These are phyloP conservation scores for Temnothorax longispinosus DNA, from an alignment of 1,140 invertebrate genomes.

Conservation along the genomic window DNA sequence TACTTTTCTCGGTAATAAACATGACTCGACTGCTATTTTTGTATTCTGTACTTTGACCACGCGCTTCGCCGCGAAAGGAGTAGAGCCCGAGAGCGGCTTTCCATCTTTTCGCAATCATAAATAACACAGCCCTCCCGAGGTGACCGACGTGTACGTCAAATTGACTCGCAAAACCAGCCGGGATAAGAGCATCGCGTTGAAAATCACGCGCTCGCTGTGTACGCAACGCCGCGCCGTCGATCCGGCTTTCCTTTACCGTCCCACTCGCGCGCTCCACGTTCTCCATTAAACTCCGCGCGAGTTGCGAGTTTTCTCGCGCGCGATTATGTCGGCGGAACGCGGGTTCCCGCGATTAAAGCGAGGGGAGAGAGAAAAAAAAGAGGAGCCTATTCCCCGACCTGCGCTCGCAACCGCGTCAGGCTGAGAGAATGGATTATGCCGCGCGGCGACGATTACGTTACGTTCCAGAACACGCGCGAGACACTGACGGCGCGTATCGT, in stretches of 20 bases:
- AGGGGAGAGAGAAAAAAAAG: neutral
- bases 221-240: neutral
- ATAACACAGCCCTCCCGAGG: constrained; percentile 11
- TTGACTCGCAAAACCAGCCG: constrained; percentile 15
- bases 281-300: constrained; percentile 1
- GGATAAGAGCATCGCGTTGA: neutral
- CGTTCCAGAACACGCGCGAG: constrained; percentile 29
- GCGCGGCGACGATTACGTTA: constrained; percentile 29
- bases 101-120: neutral
- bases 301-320: constrained; percentile 13
- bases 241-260: constrained; percentile 8
- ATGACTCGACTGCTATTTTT: constrained; percentile 19
- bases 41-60: constrained; percentile 13
- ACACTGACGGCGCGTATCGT: constrained; percentile 22
- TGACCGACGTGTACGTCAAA: neutral
- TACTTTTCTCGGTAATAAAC: neutral
- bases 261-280: neutral
- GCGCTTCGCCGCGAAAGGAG: neutral
- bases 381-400: too few species aligned
- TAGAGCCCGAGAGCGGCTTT: neutral
- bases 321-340: constrained; percentile 9
- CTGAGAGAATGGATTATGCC: constrained; percentile 12
- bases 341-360: constrained; percentile 48
- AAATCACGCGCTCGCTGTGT: neutral
- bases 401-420: neutral